phyloP scores from a whole-genome alignment of 2,888 invertebrate genomes.

The Callyntrura guangdongensis region DNA sequence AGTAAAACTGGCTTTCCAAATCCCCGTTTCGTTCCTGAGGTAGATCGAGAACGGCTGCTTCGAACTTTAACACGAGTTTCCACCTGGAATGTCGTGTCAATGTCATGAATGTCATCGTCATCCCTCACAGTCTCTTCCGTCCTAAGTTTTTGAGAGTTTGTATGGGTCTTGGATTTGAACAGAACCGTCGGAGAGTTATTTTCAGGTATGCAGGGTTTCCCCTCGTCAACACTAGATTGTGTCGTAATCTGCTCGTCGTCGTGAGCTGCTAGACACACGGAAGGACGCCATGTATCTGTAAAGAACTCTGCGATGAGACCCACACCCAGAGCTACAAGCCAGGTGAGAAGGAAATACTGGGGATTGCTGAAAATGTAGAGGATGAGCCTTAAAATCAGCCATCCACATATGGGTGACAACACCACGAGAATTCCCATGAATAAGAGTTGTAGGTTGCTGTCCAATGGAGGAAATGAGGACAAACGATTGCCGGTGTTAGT shows the following conservation, averaged over 20 bases:
- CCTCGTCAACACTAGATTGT: neutral
- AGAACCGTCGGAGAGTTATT: constrained; percentile 51
- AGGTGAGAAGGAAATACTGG: constrained; percentile 68
- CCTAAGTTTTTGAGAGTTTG: neutral
- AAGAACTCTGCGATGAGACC: constrained; percentile 67
- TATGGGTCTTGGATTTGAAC: constrained; percentile 26
- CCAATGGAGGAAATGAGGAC: constrained; percentile 24
- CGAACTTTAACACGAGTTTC: constrained; percentile 37
- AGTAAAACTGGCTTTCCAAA: constrained; percentile 66
- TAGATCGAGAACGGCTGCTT: constrained; percentile 39
- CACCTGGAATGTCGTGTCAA: neutral
- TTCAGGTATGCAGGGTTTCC: neutral
- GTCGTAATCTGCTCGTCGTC: neutral
- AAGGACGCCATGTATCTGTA: constrained; percentile 59
- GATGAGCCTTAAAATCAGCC: constrained; percentile 40
- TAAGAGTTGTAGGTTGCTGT: constrained; percentile 42
- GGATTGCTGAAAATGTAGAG: constrained; percentile 69
- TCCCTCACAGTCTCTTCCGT: neutral
- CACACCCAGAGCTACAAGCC: constrained; percentile 54
- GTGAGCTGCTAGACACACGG: neutral
- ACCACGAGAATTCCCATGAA: constrained; percentile 70
- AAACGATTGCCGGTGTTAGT: neutral
- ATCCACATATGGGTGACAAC: constrained; percentile 62
- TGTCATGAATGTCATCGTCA: no score
- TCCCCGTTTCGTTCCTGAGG: constrained; percentile 27